Conservation (phyloP, 2,113 vertebrate genomes). For the Cebidichthys violaceus region DNA sequence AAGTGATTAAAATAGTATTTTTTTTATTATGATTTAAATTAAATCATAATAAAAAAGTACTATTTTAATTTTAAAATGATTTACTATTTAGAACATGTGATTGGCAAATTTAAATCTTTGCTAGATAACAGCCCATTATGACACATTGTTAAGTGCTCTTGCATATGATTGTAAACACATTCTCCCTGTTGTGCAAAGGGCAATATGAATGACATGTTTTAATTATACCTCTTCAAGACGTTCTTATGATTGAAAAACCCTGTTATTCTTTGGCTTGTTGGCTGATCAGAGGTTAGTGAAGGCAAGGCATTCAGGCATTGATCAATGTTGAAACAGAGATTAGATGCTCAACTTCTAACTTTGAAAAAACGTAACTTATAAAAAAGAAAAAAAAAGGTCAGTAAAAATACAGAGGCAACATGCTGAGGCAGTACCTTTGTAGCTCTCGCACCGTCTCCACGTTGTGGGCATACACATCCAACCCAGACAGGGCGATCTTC, state of each 20-base stretch:
- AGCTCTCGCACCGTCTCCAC: slow-evolving; percentile 94
- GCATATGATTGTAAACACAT: not conserved
- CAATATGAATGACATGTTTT: not conserved
- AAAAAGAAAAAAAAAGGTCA: not conserved
- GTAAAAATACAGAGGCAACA: not conserved
- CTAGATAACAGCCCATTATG: not conserved
- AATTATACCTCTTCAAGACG: not conserved
- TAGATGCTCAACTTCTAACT: not conserved
- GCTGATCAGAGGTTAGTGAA: not conserved
- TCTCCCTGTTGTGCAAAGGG: not conserved
- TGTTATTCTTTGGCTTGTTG: not conserved
- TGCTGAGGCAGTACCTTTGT: slow-evolving; percentile 86
- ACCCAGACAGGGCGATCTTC: slow-evolving; percentile 89
- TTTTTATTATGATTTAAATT: not conserved
- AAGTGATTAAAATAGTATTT: no score
- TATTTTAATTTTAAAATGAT: no score
- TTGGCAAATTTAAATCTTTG: not conserved
- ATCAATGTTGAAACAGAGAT: not conserved
- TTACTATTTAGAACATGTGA: no score
- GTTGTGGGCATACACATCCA: slow-evolving; percentile 97
- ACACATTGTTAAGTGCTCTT: not conserved
- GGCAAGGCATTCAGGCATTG: not conserved
- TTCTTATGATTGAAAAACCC: not conserved
- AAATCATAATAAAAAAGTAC: no score
- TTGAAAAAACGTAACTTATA: not conserved